Evolutionary conservation across 2,797 vertebrate genomes (phyloP), one percentile per base, ranked within the genome.

Genomic region (Hypotaenidia okinawae): DNA sequence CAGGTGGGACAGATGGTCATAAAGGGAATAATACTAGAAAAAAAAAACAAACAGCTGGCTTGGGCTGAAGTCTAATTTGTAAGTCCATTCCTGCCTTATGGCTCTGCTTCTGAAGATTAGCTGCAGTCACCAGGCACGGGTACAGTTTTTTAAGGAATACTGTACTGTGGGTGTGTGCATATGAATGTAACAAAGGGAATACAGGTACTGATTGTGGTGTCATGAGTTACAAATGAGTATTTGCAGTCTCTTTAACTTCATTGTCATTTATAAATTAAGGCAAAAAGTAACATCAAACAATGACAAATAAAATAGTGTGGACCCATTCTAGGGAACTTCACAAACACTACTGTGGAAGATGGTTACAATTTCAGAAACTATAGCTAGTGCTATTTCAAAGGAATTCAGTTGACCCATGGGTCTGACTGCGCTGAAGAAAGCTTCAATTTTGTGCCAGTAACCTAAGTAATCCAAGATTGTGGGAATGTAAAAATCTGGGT

Each of bases 1-100:
- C 75, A 77, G 84, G 90, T 94, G 78, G 67, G 70, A 91, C 95
- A 95, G 94, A 92, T 96, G 93, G 90, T 64, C 61, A 16, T 84
- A 87, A 81, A 89, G 77, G 55, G 84, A 93, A 67, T 90, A 89
- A 87, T 54, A 63, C 33, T 84, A 37, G 72, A 59, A 77, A 77
- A 72, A 95, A 18, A 43, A 19, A 10, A 9, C 35, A 37, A 37
- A 41, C 84, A 89, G 85, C 83, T 92, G 90, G 33, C 59, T 93
- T 58, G 58, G 54, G 37, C 73, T 75, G 76, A 79, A 87, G 49
- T 93, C 87, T 94, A 24, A 79, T 90, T 91, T 74, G 32, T 92
- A 79, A 87, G 43, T 89, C 89, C 41, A 21, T 69, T 90, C 27
- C 35, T 94, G 80, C 90, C 81, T 93, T 95, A 69, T 86, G 87